Base-by-base conservation (phyloP, 30 jellyfish, hydroid and myxozoan species). In the Aurelia aurita complex sp. Pacific region DNA sequence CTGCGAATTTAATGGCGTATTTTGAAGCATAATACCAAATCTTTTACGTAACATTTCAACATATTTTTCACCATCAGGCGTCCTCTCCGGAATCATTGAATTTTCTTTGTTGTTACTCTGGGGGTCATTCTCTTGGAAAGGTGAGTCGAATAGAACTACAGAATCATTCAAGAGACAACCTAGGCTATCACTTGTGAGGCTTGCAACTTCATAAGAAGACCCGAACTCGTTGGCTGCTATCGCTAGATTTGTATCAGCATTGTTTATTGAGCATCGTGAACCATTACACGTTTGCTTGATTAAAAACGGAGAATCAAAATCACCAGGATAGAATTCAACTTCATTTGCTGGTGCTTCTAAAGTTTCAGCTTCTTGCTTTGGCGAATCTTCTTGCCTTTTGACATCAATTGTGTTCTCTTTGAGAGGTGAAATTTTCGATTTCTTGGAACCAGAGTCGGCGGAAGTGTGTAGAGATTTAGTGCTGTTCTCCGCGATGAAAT, bases 131-230 rank as follows among this genome's bases (percentile, higher is more conserved):
- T 17, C 29, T 33, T 40, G 69, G 12, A 61, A 61, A 36, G 89
- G 89, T 34, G 89, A 64, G 60, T 67, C 89, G 40, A 79, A 63
- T 8, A 62, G 53, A 38, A 36, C 46, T 1, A 16, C 34, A 4
- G 29, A 53, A 19, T 57, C 69, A 13, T 1, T 59, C 2, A 79
- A 64, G 5, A 79, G 5, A 35, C 78, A 65, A 15, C 79, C 89
- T 42, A 79, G 12, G 53, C 80, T 79, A 54, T 79, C 89, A 46
- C 60, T 64, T 17, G 89, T 60, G 34, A 70, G 80, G 29, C 38
- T 70, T 1, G 7, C 80, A 11, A 38, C 54, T 14, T 70, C 80
- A 17, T 70, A 70, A 5, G 75, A 12, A 18, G 75, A 42, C 3
- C 34, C 4, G 38, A 19, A 11, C 3, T 15, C 16, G 75, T 18